Conservation (phyloP, 2,888 invertebrate genomes). For the Philhelius pedissequus region DNA sequence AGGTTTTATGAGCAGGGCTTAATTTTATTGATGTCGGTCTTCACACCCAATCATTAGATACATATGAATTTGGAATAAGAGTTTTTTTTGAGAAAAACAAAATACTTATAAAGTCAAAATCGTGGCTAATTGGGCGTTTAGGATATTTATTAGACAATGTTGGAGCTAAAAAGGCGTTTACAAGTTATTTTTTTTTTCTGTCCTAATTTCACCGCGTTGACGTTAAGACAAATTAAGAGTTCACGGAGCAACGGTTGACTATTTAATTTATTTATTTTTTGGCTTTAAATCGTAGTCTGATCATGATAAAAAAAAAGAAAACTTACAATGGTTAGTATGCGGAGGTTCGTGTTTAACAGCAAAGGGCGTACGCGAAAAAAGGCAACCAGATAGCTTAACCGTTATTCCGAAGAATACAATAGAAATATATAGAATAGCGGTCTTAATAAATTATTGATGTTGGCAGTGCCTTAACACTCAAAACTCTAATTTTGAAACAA, state of each 20-base stretch:
- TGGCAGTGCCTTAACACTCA: too few relatives aligned
- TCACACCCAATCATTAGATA: conserved; percentile 21
- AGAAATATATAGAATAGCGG: too few relatives aligned
- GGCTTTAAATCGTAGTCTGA: neutral
- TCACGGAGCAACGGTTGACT: neutral
- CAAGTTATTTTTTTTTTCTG: neutral
- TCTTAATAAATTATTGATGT: too few relatives aligned
- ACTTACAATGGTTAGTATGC: too few relatives aligned
- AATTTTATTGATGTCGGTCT: neutral
- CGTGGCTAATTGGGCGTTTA: neutral
- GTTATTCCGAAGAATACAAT: too few relatives aligned
- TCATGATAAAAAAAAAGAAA: too few relatives aligned
- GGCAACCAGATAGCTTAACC: too few relatives aligned
- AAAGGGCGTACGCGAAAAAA: too few relatives aligned
- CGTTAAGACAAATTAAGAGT: neutral
- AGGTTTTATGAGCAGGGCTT: neutral
- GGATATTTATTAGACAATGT: neutral
- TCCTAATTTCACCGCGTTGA: neutral
- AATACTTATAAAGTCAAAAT: neutral
- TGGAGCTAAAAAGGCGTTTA: neutral
- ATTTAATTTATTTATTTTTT: neutral
- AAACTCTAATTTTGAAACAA: too few relatives aligned
- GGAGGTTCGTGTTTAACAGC: too few relatives aligned
- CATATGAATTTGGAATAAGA: neutral
- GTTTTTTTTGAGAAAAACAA: neutral